Base-by-base conservation (phyloP, 2,888 invertebrate species). In the Drosophila austrosaltans region DNA sequence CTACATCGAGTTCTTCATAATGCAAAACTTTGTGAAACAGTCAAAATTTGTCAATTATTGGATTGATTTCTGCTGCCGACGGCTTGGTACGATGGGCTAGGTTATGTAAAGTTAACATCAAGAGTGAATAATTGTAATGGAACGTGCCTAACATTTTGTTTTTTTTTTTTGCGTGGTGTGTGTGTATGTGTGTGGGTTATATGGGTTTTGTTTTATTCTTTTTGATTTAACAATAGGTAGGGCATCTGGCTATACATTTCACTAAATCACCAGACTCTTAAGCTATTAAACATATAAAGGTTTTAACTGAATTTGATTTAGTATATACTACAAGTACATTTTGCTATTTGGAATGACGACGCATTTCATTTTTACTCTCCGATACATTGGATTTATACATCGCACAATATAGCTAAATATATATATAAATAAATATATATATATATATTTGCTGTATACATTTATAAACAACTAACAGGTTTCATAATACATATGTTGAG, bases 221-320 rank as follows among this genome's bases (percentile, higher is more conserved):
- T 8, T 48, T 48, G 48, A 48, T 48, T 25, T 48, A 48, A 25
- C 48, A 48, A 48, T 48, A 48, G 25, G 12, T 48, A 48, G 25
- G 25, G 10, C 25, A 10, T 25, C 48, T 48, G 48, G 48, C 48
- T 25, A 48, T 48, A 48, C 25, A 48, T 2, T 22, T 48, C 44
- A 44, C 44, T 44, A 22, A 73, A 68, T 66, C 69, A 63, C 78
- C 78, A 78, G 75, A 69, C 66, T 70, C 25, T 48, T 48, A 48
- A 48, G 48, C 22, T 48, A 48, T 10, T 10, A 25, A 48, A 48
- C 48, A 48, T 48, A 48, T 25, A 25, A 48, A 48, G 48, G 22
- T 48, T 25, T 48, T 48, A 48, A 48, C 48, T 48, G 48, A 48
- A 48, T 48, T 48, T 48, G 48, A 8, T 48, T 48, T 25, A 48